These are phyloP conservation scores for Panonychus citri DNA, from an alignment of 1,140 invertebrate species.

Conservation along the genomic window DNA sequence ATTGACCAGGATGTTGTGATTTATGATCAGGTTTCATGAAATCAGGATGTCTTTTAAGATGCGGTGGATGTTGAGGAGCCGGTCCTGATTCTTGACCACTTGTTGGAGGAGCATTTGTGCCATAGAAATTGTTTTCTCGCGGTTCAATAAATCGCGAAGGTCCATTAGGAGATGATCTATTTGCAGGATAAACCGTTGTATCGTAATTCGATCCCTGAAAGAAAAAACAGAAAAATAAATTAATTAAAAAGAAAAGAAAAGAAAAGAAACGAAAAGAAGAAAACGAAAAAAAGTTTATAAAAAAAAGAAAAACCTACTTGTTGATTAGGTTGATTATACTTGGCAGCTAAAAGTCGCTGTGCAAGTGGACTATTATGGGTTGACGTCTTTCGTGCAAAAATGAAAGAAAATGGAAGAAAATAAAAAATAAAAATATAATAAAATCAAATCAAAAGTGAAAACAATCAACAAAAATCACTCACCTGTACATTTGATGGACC, in stretches of 20 bases:
- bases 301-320: neutral
- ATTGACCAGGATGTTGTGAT: neutral
- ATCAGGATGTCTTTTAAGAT: slow-evolving; percentile 18
- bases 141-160: slow-evolving; percentile 4
- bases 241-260: neutral
- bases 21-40: slow-evolving; percentile 16
- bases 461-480: neutral
- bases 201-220: neutral
- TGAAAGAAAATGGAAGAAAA: neutral
- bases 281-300: neutral
- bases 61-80: neutral
- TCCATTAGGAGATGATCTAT: slow-evolving; percentile 1
- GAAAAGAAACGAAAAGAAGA: neutral
- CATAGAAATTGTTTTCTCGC: neutral
- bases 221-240: neutral
- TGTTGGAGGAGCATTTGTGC: neutral
- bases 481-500: neutral
- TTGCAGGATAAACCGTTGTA: neutral
- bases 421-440: neutral
- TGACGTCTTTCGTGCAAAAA: neutral
- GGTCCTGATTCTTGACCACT: neutral
- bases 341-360: slow-evolving; percentile 5
- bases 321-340: neutral
- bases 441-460: neutral
- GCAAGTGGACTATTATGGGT: slow-evolving; percentile 6